Percentiles rank a stretch among this genome's conserved stretches.
Evolutionary conservation across 2,113 vertebrate species (phyloP).

Genomic region (Rallus limicola): DNA sequence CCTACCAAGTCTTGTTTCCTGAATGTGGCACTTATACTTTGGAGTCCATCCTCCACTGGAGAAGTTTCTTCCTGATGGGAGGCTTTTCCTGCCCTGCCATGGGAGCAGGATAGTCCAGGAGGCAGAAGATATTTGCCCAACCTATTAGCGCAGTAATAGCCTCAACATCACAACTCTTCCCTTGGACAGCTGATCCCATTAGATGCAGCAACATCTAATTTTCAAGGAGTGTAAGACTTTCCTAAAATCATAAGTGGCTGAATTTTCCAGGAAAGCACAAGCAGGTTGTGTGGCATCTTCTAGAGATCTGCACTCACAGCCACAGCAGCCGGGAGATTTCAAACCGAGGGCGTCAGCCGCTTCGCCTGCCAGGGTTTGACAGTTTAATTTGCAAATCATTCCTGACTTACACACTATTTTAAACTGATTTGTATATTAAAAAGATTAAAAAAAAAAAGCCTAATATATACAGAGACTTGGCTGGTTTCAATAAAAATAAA

Average conservation of each 20-base stretch:
- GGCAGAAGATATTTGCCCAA: not conserved
- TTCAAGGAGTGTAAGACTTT: not conserved
- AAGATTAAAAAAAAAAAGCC: not conserved
- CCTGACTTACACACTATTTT: conserved; percentile 63
- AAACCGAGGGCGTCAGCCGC: not conserved
- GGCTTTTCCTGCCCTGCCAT: not conserved
- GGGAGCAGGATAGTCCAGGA: not conserved
- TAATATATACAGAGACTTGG: conserved; percentile 62
- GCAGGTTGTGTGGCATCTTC: conserved; percentile 4
- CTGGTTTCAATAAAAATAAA: conserved; percentile 64
- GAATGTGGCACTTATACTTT: not conserved
- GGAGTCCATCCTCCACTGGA: not conserved
- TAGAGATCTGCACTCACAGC: not conserved
- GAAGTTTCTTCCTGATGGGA: not conserved
- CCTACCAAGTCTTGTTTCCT: not conserved
- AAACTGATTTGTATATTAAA: conserved; percentile 60
- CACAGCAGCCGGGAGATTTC: conserved; percentile 9
- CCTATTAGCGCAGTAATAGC: not conserved
- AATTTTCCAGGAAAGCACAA: not conserved
- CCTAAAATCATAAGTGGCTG: not conserved
- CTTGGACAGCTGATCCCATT: not conserved
- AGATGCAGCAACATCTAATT: not conserved
- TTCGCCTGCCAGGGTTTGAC: conserved; percentile 31
- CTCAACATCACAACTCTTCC: not conserved
- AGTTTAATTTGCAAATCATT: conserved; percentile 68